Evolutionary conservation across 2,797 vertebrate genomes (phyloP).

Genomic region (Sebastes nivosus): DNA sequence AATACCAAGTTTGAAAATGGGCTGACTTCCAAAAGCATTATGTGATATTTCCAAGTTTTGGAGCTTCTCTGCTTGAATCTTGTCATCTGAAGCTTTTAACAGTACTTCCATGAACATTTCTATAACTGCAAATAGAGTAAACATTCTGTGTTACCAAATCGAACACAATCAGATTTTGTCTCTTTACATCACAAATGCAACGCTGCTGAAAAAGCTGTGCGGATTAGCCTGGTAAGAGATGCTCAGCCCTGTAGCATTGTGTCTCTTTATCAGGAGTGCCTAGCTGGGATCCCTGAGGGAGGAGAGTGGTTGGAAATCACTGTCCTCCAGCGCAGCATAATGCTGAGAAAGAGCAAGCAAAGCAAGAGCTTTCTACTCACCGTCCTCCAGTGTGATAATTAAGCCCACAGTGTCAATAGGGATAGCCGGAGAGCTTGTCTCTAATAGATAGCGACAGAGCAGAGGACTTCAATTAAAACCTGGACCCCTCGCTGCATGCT

Average conservation of each 20-base stretch:
- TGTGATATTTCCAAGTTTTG: not conserved
- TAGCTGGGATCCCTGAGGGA: not conserved
- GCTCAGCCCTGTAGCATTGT: conserved; percentile 10
- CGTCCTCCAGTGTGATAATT: conserved; percentile 50
- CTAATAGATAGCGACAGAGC: conserved; percentile 79
- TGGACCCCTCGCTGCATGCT: conserved; percentile 75
- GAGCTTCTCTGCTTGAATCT: too few relatives aligned
- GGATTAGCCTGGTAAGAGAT: conserved; percentile 21
- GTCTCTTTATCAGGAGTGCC: conserved; percentile 9
- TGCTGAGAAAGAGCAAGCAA: conserved; percentile 31
- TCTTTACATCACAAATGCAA: not conserved
- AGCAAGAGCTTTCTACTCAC: conserved; percentile 36
- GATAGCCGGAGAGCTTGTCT: conserved; percentile 37
- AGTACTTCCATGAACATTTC: not conserved
- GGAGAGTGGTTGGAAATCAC: conserved; percentile 19
- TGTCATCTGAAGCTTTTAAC: not conserved
- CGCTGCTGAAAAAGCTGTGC: not conserved
- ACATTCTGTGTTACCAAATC: not conserved
- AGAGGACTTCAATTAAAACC: conserved; percentile 80
- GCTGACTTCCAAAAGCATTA: not conserved
- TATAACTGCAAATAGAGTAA: not conserved
- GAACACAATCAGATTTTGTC: not conserved
- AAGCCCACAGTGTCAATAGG: conserved; percentile 47
- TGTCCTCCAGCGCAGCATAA: conserved; percentile 18
- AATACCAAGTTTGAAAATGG: not conserved